phyloP scores from a whole-genome alignment of 2,888 invertebrate species.

The Megaustenia siamemsis region DNA sequence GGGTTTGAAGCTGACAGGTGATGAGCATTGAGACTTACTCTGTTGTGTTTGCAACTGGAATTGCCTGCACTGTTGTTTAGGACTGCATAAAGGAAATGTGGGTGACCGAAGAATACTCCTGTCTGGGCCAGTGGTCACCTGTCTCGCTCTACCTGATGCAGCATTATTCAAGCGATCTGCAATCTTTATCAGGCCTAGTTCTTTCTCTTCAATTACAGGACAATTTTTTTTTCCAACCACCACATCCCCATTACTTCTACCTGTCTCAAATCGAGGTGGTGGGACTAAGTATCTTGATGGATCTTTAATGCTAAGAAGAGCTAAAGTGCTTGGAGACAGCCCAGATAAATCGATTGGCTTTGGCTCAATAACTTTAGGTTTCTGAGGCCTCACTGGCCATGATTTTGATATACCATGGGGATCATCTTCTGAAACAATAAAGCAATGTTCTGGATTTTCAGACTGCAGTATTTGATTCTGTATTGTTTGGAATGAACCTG shows the following conservation, averaged over 20 bases:
- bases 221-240: background rate
- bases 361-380: slow-evolving; percentile 7
- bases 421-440: slow-evolving; percentile 24
- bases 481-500: background rate
- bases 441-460: background rate
- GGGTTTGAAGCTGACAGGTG: slow-evolving; percentile 22
- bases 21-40: slow-evolving; percentile 33
- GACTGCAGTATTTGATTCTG: slow-evolving; percentile 1
- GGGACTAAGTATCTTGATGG: slow-evolving; percentile 60
- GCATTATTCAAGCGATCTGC: slow-evolving; percentile 74
- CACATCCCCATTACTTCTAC: slow-evolving; percentile 34
- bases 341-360: slow-evolving; percentile 60
- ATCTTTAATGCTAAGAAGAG: slow-evolving; percentile 68
- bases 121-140: background rate
- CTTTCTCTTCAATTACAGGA: slow-evolving; percentile 44
- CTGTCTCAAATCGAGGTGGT: slow-evolving; percentile 32
- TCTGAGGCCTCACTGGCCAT: background rate
- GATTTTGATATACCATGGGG: slow-evolving; percentile 26
- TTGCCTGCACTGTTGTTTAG: slow-evolving; percentile 1
- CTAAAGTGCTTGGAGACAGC: slow-evolving; percentile 71
- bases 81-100: background rate
- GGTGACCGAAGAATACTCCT: slow-evolving; percentile 27
- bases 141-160: slow-evolving; percentile 57
- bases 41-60: background rate
- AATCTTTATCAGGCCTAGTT: slow-evolving; percentile 68